Conservation (phyloP, 2,113 vertebrate species). For the Hemiscyllium ocellatum region DNA sequence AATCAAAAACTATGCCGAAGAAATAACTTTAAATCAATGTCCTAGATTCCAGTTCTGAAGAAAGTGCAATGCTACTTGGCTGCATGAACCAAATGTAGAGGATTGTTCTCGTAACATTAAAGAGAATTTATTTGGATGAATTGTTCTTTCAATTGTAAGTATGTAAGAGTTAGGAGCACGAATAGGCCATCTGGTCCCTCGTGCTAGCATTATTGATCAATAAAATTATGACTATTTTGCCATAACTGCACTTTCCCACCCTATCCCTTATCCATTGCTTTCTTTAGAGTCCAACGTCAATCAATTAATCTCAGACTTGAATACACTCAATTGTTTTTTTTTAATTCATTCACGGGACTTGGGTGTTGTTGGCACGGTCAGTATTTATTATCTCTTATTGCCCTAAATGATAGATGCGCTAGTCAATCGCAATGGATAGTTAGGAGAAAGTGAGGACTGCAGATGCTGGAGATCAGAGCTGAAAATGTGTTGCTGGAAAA, state of each 20-base stretch:
- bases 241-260: background rate
- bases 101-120: background rate
- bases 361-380: background rate
- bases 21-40: background rate
- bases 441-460: too few relatives aligned
- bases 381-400: background rate
- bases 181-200: background rate
- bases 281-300: background rate
- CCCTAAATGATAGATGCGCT: background rate
- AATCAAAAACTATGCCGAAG: background rate
- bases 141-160: background rate
- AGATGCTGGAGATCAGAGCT: too few relatives aligned
- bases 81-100: background rate
- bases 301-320: background rate
- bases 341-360: background rate
- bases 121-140: background rate
- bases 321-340: background rate
- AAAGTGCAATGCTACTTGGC: background rate
- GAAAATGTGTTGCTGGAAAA: too few relatives aligned
- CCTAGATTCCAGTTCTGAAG: background rate
- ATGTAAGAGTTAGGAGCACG: background rate
- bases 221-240: background rate
- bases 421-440: background rate
- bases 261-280: background rate
- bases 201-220: background rate